phyloP scores from a whole-genome alignment of 2,888 invertebrate genomes.

The Andrena trimmerana region DNA sequence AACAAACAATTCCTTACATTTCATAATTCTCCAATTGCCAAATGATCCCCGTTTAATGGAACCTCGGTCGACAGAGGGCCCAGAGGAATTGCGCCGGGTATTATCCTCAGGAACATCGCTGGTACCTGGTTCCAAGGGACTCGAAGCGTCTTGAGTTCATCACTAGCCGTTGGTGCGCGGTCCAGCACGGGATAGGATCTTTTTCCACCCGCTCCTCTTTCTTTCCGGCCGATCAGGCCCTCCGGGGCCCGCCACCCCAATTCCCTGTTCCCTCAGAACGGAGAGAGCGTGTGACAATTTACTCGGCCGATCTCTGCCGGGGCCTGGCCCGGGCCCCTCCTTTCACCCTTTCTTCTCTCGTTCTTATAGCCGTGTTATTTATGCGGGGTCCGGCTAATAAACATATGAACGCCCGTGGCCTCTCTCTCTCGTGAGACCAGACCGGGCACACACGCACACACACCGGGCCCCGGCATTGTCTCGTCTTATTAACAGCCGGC shows the following conservation, averaged over 20 bases:
- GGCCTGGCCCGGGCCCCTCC: conserved; percentile 62
- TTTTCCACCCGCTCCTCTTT: conserved; percentile 78
- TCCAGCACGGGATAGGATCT: conserved; percentile 81
- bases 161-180: conserved; percentile 68
- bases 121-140: conserved; percentile 37
- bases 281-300: conserved; percentile 85
- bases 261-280: conserved; percentile 78
- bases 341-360: conserved; percentile 77
- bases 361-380: conserved; percentile 84
- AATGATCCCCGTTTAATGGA: too few species aligned
- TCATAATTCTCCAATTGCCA: background rate
- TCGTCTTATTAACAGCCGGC: conserved; percentile 84
- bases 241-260: conserved; percentile 72
- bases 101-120: too few species aligned
- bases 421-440: conserved; percentile 77
- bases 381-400: conserved; percentile 85
- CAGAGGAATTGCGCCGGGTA: too few species aligned
- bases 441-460: conserved; percentile 55
- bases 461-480: conserved; percentile 79
- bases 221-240: conserved; percentile 67
- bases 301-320: conserved; percentile 82
- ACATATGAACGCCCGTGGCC: conserved; percentile 85
- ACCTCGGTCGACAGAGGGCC: too few species aligned
- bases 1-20: background rate
- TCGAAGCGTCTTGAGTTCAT: conserved; percentile 61